phyloP scores from a whole-genome alignment of 30 jellyfish, hydroid and myxozoan genomes.

The Hydractinia symbiolongicarpus region DNA sequence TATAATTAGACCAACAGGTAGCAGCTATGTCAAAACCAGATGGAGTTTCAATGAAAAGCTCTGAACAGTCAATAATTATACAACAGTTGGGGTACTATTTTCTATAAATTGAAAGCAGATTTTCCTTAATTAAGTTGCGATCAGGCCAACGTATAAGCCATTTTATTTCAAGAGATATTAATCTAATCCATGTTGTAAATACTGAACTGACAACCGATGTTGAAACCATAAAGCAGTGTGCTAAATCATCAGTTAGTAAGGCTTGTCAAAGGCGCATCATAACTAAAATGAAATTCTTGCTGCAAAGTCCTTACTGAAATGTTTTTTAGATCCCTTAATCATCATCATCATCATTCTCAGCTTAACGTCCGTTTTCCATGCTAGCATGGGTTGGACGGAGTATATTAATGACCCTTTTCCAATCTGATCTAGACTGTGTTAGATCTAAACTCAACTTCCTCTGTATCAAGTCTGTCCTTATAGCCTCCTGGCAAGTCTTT shows the following conservation, averaged over 20 bases:
- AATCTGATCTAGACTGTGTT: too few species aligned
- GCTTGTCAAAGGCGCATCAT: conserved; percentile 35
- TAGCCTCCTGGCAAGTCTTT: too few species aligned
- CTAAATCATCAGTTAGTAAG: conserved; percentile 17
- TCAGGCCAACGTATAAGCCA: conserved; percentile 41
- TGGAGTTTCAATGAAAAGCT: conserved; percentile 41
- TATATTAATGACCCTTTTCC: too few species aligned
- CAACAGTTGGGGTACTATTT: conserved; percentile 30
- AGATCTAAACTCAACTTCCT: too few species aligned
- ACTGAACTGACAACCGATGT: not conserved
- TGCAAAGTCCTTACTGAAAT: not conserved
- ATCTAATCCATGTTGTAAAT: conserved; percentile 41
- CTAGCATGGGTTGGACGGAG: too few species aligned
- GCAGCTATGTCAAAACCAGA: conserved; percentile 32
- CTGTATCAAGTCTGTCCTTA: too few species aligned
- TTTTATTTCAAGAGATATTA: conserved; percentile 13
- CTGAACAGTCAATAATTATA: conserved; percentile 43
- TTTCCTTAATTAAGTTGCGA: conserved; percentile 13
- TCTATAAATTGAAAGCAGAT: conserved; percentile 23
- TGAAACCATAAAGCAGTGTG: conserved; percentile 29
- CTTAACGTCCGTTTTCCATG: too few species aligned
- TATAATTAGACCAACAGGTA: not conserved
- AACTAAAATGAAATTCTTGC: conserved; percentile 36
- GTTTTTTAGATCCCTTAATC: not conserved
- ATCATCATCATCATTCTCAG: too few species aligned